Percentiles rank a stretch among this genome's conserved stretches.
phyloP scores from a whole-genome alignment of 2,888 invertebrate species.

The Metacarcinus magister region DNA sequence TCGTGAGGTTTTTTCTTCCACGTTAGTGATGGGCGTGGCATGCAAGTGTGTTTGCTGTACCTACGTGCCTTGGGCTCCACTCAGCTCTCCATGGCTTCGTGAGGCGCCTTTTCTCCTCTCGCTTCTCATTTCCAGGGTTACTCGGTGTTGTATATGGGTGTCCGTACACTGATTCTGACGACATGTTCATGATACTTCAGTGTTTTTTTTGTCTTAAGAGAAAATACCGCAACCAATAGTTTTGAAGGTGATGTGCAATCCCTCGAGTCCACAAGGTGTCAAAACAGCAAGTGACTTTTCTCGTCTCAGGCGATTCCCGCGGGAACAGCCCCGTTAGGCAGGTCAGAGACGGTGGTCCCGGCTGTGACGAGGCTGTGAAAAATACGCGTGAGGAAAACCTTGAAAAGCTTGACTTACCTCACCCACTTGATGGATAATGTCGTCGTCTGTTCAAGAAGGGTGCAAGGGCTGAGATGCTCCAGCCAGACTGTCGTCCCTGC shows the following conservation, averaged over 20 bases:
- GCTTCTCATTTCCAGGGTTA: no score
- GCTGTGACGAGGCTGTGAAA: neutral
- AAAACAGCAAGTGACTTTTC: neutral
- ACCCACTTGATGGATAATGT: no score
- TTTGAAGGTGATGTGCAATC: neutral
- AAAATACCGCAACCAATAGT: neutral
- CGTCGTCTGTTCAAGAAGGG: neutral
- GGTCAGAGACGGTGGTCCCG: neutral
- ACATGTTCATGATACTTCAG: no score
- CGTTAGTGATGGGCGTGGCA: no score
- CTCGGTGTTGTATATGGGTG: no score
- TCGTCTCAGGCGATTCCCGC: neutral
- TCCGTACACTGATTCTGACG: no score
- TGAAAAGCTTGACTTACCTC: neutral
- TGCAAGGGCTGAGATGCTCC: neutral
- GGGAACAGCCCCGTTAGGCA: neutral
- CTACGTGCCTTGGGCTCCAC: no score
- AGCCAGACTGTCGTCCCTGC: neutral
- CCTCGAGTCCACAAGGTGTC: neutral
- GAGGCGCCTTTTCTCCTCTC: no score
- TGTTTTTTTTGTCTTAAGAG: neutral
- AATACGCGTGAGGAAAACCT: neutral
- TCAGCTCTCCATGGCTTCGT: no score
- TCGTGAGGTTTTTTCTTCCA: no score
- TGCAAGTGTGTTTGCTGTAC: no score